Evolutionary conservation across 2,888 invertebrate species (phyloP).

Genomic region (Trissonchulus sp.): DNA sequence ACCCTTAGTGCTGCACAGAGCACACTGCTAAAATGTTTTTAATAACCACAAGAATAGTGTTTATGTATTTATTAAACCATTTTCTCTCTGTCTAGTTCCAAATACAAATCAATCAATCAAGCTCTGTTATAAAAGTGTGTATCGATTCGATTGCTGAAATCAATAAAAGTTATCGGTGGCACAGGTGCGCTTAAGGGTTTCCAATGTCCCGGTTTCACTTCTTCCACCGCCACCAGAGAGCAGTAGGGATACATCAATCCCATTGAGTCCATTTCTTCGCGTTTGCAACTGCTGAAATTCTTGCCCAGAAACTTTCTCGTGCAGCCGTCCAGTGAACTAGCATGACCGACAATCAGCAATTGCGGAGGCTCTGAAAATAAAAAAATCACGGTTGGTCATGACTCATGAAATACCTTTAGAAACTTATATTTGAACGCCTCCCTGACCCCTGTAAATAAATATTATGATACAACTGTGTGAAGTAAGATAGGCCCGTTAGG

Average conservation of each 20-base stretch:
- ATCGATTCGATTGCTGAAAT: slow-evolving; percentile 23
- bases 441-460: no score
- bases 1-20: no score
- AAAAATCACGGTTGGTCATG: no score
- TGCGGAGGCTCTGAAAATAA: slow-evolving; percentile 63
- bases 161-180: slow-evolving; percentile 20
- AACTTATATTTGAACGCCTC: no score
- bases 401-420: no score
- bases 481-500: no score
- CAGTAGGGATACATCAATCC: slow-evolving; percentile 35
- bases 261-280: slow-evolving; percentile 30
- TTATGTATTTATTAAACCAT: no score
- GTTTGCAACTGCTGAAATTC: slow-evolving; percentile 16
- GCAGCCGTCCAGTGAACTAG: slow-evolving; percentile 77
- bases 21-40: no score
- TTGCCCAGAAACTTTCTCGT: slow-evolving; percentile 66
- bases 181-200: not conserved
- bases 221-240: slow-evolving; percentile 33
- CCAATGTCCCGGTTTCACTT: slow-evolving; percentile 13
- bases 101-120: no score
- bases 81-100: no score
- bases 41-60: no score
- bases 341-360: slow-evolving; percentile 79
- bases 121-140: slow-evolving; percentile 14
- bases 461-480: no score